Evolutionary conservation across 1,140 invertebrate species (phyloP), one percentile per base, ranked within the genome.

Genomic region (Bombus fervidus): DNA sequence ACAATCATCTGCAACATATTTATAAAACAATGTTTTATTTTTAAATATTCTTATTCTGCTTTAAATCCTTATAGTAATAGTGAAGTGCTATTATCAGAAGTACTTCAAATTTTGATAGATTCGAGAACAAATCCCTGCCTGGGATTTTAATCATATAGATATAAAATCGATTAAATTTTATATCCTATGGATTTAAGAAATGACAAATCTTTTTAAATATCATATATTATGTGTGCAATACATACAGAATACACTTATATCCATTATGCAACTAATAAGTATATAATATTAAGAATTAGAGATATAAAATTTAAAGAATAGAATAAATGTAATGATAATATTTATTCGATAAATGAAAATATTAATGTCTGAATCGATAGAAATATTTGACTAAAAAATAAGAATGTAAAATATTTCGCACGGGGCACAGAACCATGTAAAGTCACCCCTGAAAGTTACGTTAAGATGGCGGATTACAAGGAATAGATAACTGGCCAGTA

Each of bases 401-500:
- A 34, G 37, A 64, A n/a, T 57, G 9, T 31, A 31, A 41, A 85
- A 74, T 64, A 53, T 39, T 73, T 66, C 66, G 8, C 9, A 10
- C 28, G 28, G 68, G 69, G 41, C 34, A 64, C 34, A 31, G 12
- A 25, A 18, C 8, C 10, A 15, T 25, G 3, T 66, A 39, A 59
- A 62, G 41, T 34, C 85, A 76, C 47, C 64, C 78, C 72, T 81
- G 85, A 82, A 28, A 41, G 53, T 73, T 71, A 39, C 66, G 68
- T 53, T 71, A 87, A 84, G 69, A 92, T 93, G 92, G 92, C 90
- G 89, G 82, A 78, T 57, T 66, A 37, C 59, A 81, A 53, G 39
- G 78, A 88, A 84, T 83, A 81, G 76, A 88, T 77, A 80, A 86
- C 87, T 88, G 84, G 73, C 74, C 87, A 85, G 72, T 81, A 81